Percentiles rank a stretch among this genome's conserved stretches.
These are phyloP conservation scores for Pelmatolapia mariae DNA, from an alignment of 2,113 vertebrate species.

Conservation along the genomic window DNA sequence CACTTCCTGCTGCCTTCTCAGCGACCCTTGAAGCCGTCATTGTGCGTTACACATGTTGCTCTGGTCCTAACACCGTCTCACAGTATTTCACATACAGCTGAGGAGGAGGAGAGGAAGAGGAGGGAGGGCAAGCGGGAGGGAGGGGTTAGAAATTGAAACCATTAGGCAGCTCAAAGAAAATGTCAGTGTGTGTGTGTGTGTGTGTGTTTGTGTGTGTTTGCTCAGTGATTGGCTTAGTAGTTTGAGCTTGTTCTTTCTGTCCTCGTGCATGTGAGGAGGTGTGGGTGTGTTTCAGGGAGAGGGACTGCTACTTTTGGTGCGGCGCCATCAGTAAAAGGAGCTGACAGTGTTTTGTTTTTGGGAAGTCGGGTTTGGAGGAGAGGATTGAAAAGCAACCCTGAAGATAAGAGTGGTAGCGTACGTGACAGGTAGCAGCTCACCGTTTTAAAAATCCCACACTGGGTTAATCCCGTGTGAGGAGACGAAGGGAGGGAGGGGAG, in stretches of 20 bases:
- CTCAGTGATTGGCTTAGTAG: slow-evolving; percentile 21
- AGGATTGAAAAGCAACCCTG: slow-evolving; percentile 15
- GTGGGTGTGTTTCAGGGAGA: slow-evolving; percentile 11
- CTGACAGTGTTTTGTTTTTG: background rate
- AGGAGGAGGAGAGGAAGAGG: slow-evolving; percentile 29
- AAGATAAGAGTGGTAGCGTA: slow-evolving; percentile 27
- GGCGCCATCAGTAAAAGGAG: slow-evolving; percentile 4
- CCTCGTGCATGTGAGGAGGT: background rate
- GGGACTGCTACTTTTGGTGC: slow-evolving; percentile 15
- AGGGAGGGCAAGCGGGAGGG: background rate
- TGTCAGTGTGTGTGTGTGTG: slow-evolving; percentile 12
- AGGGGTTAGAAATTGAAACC: slow-evolving; percentile 47
- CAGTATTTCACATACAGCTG: slow-evolving; percentile 67
- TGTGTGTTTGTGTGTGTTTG: background rate
- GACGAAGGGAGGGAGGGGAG: background rate
- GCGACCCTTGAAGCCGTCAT: slow-evolving; percentile 13
- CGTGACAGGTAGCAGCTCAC: slow-evolving; percentile 67
- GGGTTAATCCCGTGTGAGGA: slow-evolving; percentile 56
- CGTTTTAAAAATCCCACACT: slow-evolving; percentile 50
- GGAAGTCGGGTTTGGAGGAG: background rate
- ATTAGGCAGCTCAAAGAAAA: slow-evolving; percentile 36
- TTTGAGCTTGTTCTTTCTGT: slow-evolving; percentile 17
- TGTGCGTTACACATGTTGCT: slow-evolving; percentile 56
- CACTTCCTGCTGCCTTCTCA: background rate
- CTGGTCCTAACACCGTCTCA: slow-evolving; percentile 46